Percentiles rank a stretch among this genome's conserved stretches.
Evolutionary conservation across 2,888 invertebrate species (phyloP).

Genomic region (Sinotaia quadrata): DNA sequence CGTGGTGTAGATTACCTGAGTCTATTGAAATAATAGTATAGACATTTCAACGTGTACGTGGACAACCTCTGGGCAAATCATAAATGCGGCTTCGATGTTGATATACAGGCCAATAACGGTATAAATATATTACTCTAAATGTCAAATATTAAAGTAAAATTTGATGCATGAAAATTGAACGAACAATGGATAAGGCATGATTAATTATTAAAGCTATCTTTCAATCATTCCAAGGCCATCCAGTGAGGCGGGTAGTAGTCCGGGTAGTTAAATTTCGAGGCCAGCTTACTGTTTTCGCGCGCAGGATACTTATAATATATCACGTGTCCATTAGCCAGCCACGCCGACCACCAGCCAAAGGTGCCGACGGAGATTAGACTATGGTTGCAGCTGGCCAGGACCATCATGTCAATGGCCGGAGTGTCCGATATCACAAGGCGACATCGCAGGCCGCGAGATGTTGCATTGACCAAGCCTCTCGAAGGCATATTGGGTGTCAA

Average conservation of each 20-base stretch:
- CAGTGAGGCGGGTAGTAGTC: conserved; percentile 28
- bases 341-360: conserved; percentile 34
- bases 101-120: no score
- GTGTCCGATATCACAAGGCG: background rate
- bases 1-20: no score
- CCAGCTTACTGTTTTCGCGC: background rate
- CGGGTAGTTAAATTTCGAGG: background rate
- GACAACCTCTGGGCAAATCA: no score
- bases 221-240: conserved; percentile 1
- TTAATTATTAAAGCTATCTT: no score
- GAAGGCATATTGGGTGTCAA: background rate
- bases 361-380: conserved; percentile 34
- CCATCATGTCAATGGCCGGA: conserved; percentile 17
- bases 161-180: no score
- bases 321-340: conserved; percentile 28
- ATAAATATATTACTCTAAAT: no score
- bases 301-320: conserved; percentile 25
- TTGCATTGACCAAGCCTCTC: background rate
- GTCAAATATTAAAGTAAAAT: no score
- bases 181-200: no score
- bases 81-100: no score
- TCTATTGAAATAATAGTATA: no score
- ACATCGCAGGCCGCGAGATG: background rate
- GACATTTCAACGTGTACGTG: no score
- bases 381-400: conserved; percentile 26